phyloP scores from a whole-genome alignment of 1,140 invertebrate species.

The Andrena cerasifolii region DNA sequence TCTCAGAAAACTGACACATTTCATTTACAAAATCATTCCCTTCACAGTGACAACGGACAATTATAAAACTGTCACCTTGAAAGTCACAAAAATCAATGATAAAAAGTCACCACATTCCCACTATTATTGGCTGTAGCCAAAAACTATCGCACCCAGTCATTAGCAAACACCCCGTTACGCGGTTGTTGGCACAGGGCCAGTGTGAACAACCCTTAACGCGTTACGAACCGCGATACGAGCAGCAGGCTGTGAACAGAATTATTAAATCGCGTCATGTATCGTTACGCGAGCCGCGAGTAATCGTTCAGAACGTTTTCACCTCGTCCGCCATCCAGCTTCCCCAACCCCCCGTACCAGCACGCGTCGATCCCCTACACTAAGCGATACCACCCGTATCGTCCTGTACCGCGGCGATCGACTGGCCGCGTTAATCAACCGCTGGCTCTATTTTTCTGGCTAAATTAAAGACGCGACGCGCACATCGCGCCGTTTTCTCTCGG shows the following conservation, averaged over 20 bases:
- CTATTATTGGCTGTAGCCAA: neutral
- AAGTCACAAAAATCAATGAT: too few species aligned
- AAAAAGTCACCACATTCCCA: too few species aligned
- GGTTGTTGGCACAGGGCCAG: slow-evolving; percentile 15
- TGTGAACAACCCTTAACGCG: slow-evolving; percentile 22
- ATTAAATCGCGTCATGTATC: slow-evolving; percentile 56
- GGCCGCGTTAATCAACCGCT: slow-evolving; percentile 12
- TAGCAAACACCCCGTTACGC: slow-evolving; percentile 1
- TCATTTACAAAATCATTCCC: too few species aligned
- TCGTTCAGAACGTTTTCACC: slow-evolving; percentile 46
- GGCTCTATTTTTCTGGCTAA: neutral
- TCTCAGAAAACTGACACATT: too few species aligned
- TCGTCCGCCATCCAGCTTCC: too few species aligned
- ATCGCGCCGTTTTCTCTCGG: slow-evolving; percentile 13
- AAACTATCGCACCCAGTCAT: slow-evolving; percentile 11
- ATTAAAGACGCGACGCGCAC: slow-evolving; percentile 34
- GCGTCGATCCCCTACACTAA: too few species aligned
- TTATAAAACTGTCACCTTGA: too few species aligned
- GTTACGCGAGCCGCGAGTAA: slow-evolving; percentile 40
- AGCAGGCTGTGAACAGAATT: slow-evolving; percentile 42
- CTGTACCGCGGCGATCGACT: neutral
- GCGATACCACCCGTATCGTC: too few species aligned
- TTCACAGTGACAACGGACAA: too few species aligned
- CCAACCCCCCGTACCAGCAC: too few species aligned
- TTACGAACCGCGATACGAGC: slow-evolving; percentile 29